phyloP scores from a whole-genome alignment of 2,113 vertebrate species.

The Apeltes quadracus region DNA sequence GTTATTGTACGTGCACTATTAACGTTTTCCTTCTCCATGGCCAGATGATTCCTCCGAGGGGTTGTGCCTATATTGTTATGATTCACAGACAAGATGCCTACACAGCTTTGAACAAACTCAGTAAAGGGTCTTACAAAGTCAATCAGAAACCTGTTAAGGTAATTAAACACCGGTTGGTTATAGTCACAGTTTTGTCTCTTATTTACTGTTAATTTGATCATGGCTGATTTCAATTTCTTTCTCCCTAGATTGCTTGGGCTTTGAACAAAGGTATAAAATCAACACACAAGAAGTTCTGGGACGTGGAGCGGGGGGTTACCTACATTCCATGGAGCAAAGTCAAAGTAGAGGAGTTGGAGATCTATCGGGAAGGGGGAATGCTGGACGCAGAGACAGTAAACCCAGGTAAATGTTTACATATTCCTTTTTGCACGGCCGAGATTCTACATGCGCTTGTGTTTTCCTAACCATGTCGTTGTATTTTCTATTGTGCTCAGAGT shows the following conservation, averaged over 20 bases:
- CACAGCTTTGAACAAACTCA: slow-evolving; percentile 92
- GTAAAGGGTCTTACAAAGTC: slow-evolving; percentile 90
- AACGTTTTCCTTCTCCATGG: slow-evolving; percentile 1
- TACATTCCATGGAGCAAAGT: slow-evolving; percentile 97
- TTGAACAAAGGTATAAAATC: slow-evolving; percentile 97
- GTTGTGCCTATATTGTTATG: slow-evolving; percentile 98
- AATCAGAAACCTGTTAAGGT: slow-evolving; percentile 98
- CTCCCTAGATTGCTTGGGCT: slow-evolving; percentile 93
- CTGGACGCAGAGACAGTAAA: slow-evolving; percentile 90
- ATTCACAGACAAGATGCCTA: slow-evolving; percentile 95
- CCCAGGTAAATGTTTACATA: slow-evolving; percentile 83
- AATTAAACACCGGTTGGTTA: slow-evolving; percentile 29
- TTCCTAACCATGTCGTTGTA: slow-evolving; percentile 15
- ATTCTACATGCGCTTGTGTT: not conserved
- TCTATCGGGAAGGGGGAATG: slow-evolving; percentile 93
- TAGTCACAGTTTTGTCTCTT: not conserved
- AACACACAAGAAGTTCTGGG: slow-evolving; percentile 96
- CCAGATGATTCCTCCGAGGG: slow-evolving; percentile 97
- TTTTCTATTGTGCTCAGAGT: slow-evolving; percentile 78
- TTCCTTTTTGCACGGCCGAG: not conserved
- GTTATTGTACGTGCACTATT: not conserved
- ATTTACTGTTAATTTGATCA: not conserved
- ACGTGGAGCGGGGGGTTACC: slow-evolving; percentile 93
- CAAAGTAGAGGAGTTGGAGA: slow-evolving; percentile 89
- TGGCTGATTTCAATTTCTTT: slow-evolving; percentile 12